Percentiles rank a stretch among this genome's conserved stretches.
Evolutionary conservation across 2,888 invertebrate genomes (phyloP).

Genomic region (Tanaodytes sp.): DNA sequence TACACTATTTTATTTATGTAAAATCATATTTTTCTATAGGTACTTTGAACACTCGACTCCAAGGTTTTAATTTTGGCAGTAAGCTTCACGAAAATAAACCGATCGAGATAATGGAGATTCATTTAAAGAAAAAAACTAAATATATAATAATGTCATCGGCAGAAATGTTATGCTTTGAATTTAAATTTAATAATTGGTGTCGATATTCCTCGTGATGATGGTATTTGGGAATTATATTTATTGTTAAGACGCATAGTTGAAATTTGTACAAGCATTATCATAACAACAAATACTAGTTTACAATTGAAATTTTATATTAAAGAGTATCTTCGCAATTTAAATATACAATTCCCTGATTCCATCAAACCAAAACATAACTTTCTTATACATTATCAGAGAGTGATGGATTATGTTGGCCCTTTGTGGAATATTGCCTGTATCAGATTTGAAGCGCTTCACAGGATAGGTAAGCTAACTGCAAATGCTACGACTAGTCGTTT

Average conservation of each 20-base stretch:
- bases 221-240: slow-evolving; percentile 47
- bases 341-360: slow-evolving; percentile 2
- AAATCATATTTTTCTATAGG: slow-evolving; percentile 39
- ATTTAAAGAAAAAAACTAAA: slow-evolving; percentile 30
- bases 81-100: slow-evolving; percentile 40
- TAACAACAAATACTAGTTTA: not conserved
- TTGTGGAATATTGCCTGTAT: slow-evolving; percentile 47
- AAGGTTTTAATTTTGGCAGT: slow-evolving; percentile 39
- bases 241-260: slow-evolving; percentile 30
- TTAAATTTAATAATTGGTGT: slow-evolving; percentile 48
- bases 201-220: slow-evolving; percentile 30
- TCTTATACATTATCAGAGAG: slow-evolving; percentile 16
- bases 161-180: slow-evolving; percentile 46
- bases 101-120: slow-evolving; percentile 23
- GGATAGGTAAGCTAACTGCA: slow-evolving; percentile 29
- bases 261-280: slow-evolving; percentile 5
- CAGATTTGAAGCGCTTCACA: slow-evolving; percentile 50
- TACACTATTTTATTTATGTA: slow-evolving; percentile 25
- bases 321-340: slow-evolving; percentile 15
- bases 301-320: slow-evolving; percentile 5
- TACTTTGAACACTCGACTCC: slow-evolving; percentile 39
- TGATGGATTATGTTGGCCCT: slow-evolving; percentile 47
- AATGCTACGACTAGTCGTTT: slow-evolving; percentile 31
- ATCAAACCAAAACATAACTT: slow-evolving; percentile 27
- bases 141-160: slow-evolving; percentile 45